Evolutionary conservation across 2,797 vertebrate genomes (phyloP), one percentile per base, ranked within the genome.

Genomic region (Megaceryle alcyon): DNA sequence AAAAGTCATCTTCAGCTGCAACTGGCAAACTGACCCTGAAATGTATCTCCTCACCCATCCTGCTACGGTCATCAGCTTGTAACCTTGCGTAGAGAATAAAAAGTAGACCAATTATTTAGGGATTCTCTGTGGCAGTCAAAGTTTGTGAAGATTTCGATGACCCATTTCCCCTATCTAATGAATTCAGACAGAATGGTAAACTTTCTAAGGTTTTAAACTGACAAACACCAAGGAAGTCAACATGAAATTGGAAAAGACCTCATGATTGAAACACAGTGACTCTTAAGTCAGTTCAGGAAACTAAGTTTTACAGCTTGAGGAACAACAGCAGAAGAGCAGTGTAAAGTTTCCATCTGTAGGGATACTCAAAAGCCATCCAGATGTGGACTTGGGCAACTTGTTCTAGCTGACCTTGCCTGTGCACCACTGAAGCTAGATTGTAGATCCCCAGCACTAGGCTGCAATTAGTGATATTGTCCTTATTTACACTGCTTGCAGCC

Each of bases 101-200:
- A 95, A 64, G 78, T 48, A 86, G 33, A 26, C 10, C 22, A 18
- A 19, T 31, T 94, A 93, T 80, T 94, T 39, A 95, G 68, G 59
- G 76, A 87, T 71, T 82, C 75, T 94, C 43, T 65, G 44, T 72
- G 83, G 81, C 80, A 70, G 82, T 39, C 75, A 78, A 95, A 89
- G 75, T 88, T 93, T 63, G 71, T 51, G 16, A 88, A 93, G 81
- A 93, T 91, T 96, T 86, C 92, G 88, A 91, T 56, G 82, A 86
- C 86, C 91, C 63, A 33, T 96, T 96, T 97, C 84, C 71, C 87
- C 96, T 94, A 92, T 92, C 94, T 94, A 96, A 96, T 94, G 90
- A 96, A 96, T 95, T 93, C 93, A 96, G 93, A 89, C 92, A 87
- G 35, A 80, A 86, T 59, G 46, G 68, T 56, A 95, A 91, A 94